A percentile compares a stretch with the other conserved stretches of the same genome.
These are phyloP conservation scores for Bufo bufo DNA, from an alignment of 2,113 vertebrate genomes.

Conservation along the genomic window DNA sequence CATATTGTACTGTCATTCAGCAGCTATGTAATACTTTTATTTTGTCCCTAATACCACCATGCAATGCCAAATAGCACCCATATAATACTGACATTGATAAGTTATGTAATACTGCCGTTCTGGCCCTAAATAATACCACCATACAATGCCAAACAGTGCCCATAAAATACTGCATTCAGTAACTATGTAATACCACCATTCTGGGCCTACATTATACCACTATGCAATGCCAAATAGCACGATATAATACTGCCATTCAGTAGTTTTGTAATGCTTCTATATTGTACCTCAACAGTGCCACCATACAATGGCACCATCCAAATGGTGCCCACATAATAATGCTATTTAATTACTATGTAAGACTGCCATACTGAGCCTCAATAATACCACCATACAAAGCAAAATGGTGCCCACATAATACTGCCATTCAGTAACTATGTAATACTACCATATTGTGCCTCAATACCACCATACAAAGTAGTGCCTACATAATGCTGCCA, in stretches of 20 bases:
- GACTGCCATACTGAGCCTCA: neutral
- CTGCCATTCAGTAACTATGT: neutral
- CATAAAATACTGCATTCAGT: neutral
- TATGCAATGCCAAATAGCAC: neutral
- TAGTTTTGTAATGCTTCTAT: neutral
- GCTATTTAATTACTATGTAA: neutral
- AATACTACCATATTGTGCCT: neutral
- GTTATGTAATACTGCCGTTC: neutral
- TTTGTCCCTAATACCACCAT: too few relatives aligned
- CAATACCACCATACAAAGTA: too few relatives aligned
- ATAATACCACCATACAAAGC: neutral
- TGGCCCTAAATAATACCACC: neutral
- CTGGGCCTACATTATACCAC: neutral
- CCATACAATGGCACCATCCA: neutral
- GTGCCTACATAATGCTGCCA: too few relatives aligned
- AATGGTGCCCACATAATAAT: neutral
- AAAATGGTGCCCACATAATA: neutral
- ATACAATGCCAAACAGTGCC: neutral
- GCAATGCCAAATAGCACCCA: neutral
- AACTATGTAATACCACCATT: neutral
- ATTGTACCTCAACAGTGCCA: neutral
- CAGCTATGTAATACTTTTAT: too few relatives aligned
- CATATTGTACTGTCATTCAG: neutral
- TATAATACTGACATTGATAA: neutral
- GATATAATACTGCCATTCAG: neutral